Conservation (phyloP, 2,888 invertebrate genomes). For the Pherbina coryleti region DNA sequence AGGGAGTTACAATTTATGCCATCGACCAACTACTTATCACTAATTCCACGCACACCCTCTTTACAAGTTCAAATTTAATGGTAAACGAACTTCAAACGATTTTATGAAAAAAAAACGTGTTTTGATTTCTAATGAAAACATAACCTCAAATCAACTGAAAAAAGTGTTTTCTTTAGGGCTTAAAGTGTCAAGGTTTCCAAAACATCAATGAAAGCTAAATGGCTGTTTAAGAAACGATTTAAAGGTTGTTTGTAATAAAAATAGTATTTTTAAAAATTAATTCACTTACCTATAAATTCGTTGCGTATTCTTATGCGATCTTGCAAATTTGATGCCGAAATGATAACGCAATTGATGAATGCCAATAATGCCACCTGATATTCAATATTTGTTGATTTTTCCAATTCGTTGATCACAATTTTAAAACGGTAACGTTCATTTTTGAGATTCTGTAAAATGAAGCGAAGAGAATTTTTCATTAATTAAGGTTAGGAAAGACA, state of each 20-base stretch:
- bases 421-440: slow-evolving; percentile 90
- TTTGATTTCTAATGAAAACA: background rate
- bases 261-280: background rate
- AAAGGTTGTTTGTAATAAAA: slow-evolving; percentile 5
- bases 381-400: slow-evolving; percentile 80
- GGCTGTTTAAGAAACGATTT: background rate
- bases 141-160: background rate
- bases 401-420: slow-evolving; percentile 89
- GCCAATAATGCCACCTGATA: slow-evolving; percentile 93
- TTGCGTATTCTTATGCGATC: slow-evolving; percentile 91
- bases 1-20: background rate
- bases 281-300: slow-evolving; percentile 90
- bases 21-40: background rate
- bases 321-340: slow-evolving; percentile 87
- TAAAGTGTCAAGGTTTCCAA: slow-evolving; percentile 32
- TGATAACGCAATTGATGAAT: slow-evolving; percentile 95
- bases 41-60: slow-evolving; percentile 5
- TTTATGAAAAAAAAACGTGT: background rate
- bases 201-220: slow-evolving; percentile 19
- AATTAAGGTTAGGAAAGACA: too few relatives aligned
- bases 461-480: background rate
- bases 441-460: slow-evolving; percentile 79
- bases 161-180: background rate
- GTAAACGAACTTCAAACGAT: background rate
- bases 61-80: background rate